These are phyloP conservation scores for Zaprionus capensis DNA, from an alignment of 1,140 invertebrate genomes.

Conservation along the genomic window DNA sequence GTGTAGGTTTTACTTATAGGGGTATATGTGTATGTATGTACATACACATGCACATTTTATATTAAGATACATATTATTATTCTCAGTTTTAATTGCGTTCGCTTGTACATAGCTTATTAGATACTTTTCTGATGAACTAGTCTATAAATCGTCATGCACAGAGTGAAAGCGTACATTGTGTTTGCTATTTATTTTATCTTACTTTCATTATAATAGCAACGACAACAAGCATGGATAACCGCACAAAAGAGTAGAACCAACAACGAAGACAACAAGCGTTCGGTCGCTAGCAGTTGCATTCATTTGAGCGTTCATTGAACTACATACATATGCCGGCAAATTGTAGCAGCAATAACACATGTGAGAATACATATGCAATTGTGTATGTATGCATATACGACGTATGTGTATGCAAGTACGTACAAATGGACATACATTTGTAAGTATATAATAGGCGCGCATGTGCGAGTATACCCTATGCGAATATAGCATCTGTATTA, in stretches of 20 bases:
- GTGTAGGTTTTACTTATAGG: not conserved
- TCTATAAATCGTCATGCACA: constrained; percentile 59
- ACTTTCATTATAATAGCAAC: constrained; percentile 74
- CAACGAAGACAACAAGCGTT: constrained; percentile 33
- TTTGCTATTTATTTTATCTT: constrained; percentile 73
- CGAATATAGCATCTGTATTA: not conserved
- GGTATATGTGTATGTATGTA: not conserved
- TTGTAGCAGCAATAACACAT: constrained; percentile 59
- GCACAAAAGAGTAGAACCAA: constrained; percentile 46
- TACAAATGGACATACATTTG: constrained; percentile 2
- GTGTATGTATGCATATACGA: constrained; percentile 17
- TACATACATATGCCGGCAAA: constrained; percentile 63
- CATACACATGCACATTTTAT: not conserved
- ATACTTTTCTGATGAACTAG: constrained; percentile 49
- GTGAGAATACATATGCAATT: constrained; percentile 43
- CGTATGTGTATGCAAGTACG: not conserved
- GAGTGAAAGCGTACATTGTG: constrained; percentile 33
- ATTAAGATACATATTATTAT: not conserved
- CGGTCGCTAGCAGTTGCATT: constrained; percentile 44
- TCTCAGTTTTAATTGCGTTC: not conserved
- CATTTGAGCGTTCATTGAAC: constrained; percentile 71
- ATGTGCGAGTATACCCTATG: constrained; percentile 8
- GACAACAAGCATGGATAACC: constrained; percentile 30
- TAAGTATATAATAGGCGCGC: constrained; percentile 8
- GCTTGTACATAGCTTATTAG: not conserved